Evolutionary conservation across 2,113 vertebrate species (phyloP).

Genomic region (Gambusia holbrooki): DNA sequence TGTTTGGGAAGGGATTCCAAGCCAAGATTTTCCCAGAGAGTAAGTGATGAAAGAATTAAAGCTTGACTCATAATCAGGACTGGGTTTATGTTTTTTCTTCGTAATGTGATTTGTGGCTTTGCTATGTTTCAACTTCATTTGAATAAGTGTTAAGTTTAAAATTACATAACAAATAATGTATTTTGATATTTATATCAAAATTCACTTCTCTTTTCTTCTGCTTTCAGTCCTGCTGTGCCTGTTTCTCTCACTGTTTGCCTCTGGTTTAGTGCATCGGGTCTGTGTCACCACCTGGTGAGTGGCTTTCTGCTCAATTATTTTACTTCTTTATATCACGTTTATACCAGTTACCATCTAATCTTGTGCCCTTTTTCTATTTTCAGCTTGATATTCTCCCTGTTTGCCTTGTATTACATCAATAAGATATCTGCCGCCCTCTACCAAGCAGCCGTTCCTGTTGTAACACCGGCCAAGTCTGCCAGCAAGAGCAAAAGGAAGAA

Average conservation of each 20-base stretch:
- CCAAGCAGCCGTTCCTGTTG: conserved; percentile 79
- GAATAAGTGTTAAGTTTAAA: neutral
- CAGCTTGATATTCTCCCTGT: conserved; percentile 95
- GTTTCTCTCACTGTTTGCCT: conserved; percentile 89
- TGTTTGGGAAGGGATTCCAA: conserved; percentile 98
- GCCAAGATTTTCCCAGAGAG: conserved; percentile 97
- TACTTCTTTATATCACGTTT: neutral
- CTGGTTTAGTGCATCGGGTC: conserved; percentile 93
- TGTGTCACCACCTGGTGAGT: conserved; percentile 97
- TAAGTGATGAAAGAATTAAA: conserved; percentile 74
- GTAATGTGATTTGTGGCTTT: neutral
- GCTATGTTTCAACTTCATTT: neutral
- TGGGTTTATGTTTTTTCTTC: neutral
- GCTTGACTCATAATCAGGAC: neutral
- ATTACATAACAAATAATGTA: neutral
- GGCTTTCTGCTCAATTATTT: neutral
- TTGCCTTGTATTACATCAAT: conserved; percentile 95
- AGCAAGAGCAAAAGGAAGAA: conserved; percentile 95
- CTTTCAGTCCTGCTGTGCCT: conserved; percentile 88
- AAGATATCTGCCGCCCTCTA: conserved; percentile 94
- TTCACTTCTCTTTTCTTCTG: neutral
- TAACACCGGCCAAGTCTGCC: conserved; percentile 81
- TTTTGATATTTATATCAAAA: neutral
- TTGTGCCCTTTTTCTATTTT: conserved; percentile 3
- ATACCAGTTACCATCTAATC: neutral